Evolutionary conservation across 2,797 vertebrate species (phyloP).

Genomic region (Scyliorhinus canicula): DNA sequence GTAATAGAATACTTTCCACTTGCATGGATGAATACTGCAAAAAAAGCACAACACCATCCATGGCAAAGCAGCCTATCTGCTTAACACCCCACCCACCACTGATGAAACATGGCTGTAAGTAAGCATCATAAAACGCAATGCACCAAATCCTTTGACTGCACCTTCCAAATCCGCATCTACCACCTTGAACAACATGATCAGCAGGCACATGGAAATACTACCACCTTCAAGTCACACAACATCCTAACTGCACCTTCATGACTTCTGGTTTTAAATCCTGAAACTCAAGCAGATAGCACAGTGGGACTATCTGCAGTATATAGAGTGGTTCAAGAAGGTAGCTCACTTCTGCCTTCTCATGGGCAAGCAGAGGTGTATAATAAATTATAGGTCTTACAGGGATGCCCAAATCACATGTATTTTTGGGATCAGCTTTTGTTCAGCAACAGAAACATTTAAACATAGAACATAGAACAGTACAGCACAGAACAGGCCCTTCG

Average conservation of each 20-base stretch:
- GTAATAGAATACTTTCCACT: too few species aligned
- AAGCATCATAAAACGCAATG: background rate
- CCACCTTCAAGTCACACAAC: background rate
- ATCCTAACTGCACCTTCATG: background rate
- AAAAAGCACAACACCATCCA: background rate
- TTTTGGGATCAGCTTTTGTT: background rate
- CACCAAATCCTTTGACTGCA: background rate
- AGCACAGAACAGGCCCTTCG: too few species aligned
- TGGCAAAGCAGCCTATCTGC: background rate
- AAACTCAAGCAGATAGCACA: background rate
- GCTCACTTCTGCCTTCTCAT: too few species aligned
- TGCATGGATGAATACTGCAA: background rate
- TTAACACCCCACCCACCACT: background rate
- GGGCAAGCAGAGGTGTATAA: background rate
- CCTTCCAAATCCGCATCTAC: background rate
- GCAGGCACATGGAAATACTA: background rate
- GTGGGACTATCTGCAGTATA: too few species aligned
- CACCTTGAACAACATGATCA: background rate
- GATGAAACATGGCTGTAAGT: background rate
- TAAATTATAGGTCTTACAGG: background rate
- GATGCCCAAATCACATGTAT: background rate
- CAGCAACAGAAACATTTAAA: background rate
- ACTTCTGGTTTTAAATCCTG: background rate
- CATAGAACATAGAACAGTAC: too few species aligned
- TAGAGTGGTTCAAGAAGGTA: too few species aligned